Conservation (phyloP, 2,888 invertebrate genomes). For the Eupithecia abbreviata region DNA sequence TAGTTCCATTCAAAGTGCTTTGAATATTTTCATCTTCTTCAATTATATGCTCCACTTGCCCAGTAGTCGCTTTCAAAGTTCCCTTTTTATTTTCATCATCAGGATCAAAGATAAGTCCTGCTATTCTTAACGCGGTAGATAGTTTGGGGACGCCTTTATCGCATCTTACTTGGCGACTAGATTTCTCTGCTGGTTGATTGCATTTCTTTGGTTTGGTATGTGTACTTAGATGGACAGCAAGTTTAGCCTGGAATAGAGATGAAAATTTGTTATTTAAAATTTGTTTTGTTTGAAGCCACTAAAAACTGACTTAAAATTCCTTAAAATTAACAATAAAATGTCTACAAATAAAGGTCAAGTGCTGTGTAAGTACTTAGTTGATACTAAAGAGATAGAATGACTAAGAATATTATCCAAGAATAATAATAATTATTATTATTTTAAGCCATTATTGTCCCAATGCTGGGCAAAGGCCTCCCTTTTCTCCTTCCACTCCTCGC, state of each 20-base stretch:
- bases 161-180: constrained; percentile 66
- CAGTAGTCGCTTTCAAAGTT: constrained; percentile 3
- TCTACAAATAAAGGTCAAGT: no score
- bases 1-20: constrained; percentile 25
- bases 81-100: constrained; percentile 31
- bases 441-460: no score
- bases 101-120: constrained; percentile 54
- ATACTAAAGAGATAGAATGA: no score
- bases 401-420: no score
- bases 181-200: constrained; percentile 47
- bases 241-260: constrained; percentile 57
- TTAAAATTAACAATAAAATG: no score
- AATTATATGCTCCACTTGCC: constrained; percentile 23
- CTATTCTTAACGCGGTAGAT: constrained; percentile 66
- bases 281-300: neutral
- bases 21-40: constrained; percentile 24
- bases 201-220: constrained; percentile 27
- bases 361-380: no score
- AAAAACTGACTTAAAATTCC: no score
- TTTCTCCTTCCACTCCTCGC: no score
- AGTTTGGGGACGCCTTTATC: constrained; percentile 63
- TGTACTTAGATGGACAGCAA: constrained; percentile 60
- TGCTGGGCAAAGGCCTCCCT: no score
- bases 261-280: neutral
- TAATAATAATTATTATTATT: no score